Conservation (phyloP, 2,888 invertebrate genomes). For the Atethmia centrago region DNA sequence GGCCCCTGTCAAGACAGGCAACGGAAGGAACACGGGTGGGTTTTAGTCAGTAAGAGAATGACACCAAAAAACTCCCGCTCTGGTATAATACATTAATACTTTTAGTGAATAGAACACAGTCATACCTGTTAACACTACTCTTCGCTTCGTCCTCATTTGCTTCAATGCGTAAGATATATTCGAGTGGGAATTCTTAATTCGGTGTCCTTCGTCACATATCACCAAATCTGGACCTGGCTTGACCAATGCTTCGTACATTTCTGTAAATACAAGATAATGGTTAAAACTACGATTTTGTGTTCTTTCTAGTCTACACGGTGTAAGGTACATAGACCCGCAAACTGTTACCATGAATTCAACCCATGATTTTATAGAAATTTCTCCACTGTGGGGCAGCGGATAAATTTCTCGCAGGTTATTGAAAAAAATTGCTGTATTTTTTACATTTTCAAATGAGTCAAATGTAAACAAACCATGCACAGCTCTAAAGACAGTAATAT, state of each 20-base stretch:
- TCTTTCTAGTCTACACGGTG: neutral
- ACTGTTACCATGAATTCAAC: no score
- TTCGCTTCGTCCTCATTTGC: conserved; percentile 97
- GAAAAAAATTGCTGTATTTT: neutral
- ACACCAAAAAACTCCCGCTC: no score
- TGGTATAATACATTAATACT: no score
- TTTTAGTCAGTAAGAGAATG: no score
- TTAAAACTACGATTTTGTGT: neutral
- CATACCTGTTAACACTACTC: conserved; percentile 97
- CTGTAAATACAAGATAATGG: conserved; percentile 81
- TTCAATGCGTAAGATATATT: conserved; percentile 98
- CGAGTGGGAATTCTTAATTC: conserved; percentile 99
- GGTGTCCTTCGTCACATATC: conserved; percentile 99
- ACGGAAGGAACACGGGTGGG: no score
- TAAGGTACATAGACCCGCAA: neutral
- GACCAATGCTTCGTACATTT: conserved; percentile 95
- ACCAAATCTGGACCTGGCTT: conserved; percentile 98
- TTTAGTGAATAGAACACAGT: conserved; percentile 29
- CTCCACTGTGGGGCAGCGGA: no score
- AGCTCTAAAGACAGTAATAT: neutral
- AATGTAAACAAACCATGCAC: neutral
- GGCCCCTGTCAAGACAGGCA: no score
- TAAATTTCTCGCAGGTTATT: neutral
- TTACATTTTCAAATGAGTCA: neutral
- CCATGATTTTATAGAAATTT: no score